phyloP scores from a whole-genome alignment of 2,113 vertebrate genomes.

The Atractosteus spatula region DNA sequence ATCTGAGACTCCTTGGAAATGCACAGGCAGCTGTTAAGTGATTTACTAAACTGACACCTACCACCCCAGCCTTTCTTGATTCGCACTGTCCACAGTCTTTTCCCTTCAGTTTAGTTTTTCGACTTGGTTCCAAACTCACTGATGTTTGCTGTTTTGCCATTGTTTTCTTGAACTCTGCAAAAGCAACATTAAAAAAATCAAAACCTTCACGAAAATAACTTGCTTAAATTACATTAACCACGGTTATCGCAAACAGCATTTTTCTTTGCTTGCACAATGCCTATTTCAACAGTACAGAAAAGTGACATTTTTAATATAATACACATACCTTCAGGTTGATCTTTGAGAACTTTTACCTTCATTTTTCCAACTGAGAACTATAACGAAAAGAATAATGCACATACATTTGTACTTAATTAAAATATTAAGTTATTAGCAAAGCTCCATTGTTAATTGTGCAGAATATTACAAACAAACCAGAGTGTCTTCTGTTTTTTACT shows the following conservation, averaged over 20 bases:
- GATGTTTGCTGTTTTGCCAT: constrained; percentile 23
- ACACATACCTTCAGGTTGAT: constrained; percentile 62
- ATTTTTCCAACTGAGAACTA: constrained; percentile 76
- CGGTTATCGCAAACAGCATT: too few relatives aligned
- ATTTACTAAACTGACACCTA: constrained; percentile 45
- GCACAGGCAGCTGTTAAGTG: too few relatives aligned
- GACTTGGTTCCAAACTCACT: constrained; percentile 24
- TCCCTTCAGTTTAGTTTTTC: constrained; percentile 54
- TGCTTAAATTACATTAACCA: too few relatives aligned
- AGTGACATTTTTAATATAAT: not conserved
- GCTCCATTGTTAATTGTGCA: too few relatives aligned
- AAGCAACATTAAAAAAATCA: not conserved
- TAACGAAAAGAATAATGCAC: constrained; percentile 31
- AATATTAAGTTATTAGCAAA: not conserved
- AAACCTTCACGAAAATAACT: not conserved
- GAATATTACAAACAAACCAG: too few relatives aligned
- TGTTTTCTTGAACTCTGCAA: constrained; percentile 48
- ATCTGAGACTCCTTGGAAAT: too few relatives aligned
- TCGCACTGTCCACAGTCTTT: constrained; percentile 66
- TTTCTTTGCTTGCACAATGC: too few relatives aligned
- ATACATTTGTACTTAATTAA: not conserved
- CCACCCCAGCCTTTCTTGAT: constrained; percentile 59
- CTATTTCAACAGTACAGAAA: not conserved
- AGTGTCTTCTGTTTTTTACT: too few relatives aligned
- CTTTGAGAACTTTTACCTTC: constrained; percentile 78